phyloP scores from a whole-genome alignment of 2,797 vertebrate species.

The Cyprinodon diabolis region DNA sequence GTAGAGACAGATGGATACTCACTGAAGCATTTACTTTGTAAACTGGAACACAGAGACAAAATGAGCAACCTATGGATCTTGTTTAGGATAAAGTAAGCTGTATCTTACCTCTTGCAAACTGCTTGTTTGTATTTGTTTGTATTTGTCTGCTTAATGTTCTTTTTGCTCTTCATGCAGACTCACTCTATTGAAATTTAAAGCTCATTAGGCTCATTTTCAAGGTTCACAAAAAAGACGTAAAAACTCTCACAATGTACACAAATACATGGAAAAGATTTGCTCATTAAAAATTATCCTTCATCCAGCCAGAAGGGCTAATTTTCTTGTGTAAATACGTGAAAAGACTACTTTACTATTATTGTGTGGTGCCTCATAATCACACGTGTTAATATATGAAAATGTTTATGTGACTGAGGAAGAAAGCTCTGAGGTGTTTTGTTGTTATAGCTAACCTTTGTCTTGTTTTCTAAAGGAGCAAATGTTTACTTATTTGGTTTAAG shows the following conservation, averaged over 20 bases:
- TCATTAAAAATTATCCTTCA: slow-evolving; percentile 36
- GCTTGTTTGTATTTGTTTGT: slow-evolving; percentile 24
- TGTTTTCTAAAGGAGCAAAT: slow-evolving; percentile 65
- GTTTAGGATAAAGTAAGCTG: slow-evolving; percentile 24
- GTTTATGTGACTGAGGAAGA: slow-evolving; percentile 65
- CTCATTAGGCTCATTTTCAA: slow-evolving; percentile 19
- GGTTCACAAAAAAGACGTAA: slow-evolving; percentile 15
- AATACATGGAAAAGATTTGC: slow-evolving; percentile 25
- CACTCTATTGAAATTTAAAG: slow-evolving; percentile 42
- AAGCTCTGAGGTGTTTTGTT: slow-evolving; percentile 46
- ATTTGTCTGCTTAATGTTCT: slow-evolving; percentile 44
- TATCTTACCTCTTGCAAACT: slow-evolving; percentile 33
- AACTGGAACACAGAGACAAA: slow-evolving; percentile 11
- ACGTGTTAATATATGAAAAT: slow-evolving; percentile 49
- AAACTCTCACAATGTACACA: slow-evolving; percentile 19
- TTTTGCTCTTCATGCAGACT: slow-evolving; percentile 20
- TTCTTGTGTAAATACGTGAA: slow-evolving; percentile 67
- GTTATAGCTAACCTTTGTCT: slow-evolving; percentile 46
- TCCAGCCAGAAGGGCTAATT: slow-evolving; percentile 46
- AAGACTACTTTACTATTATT: slow-evolving; percentile 40
- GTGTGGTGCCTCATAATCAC: slow-evolving; percentile 65
- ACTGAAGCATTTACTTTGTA: slow-evolving; percentile 42
- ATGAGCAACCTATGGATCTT: slow-evolving; percentile 11
- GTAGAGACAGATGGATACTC: slow-evolving; percentile 41
- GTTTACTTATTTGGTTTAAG: slow-evolving; percentile 70